Percentiles rank a stretch among this genome's conserved stretches.
Evolutionary conservation across 2,797 vertebrate genomes (phyloP).

Genomic region (Betta splendens): DNA sequence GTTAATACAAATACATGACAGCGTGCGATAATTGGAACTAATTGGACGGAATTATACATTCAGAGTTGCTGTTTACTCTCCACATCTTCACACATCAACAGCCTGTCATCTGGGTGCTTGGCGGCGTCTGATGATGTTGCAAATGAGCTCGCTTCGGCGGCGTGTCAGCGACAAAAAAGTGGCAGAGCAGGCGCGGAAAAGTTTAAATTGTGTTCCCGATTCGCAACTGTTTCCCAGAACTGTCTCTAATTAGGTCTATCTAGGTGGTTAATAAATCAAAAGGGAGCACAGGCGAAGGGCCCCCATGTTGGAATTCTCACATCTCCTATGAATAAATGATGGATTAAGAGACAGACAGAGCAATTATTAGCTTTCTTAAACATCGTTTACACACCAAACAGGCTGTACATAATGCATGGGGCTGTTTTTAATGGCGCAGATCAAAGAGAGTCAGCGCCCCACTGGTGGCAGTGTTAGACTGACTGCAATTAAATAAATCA

Average conservation of each 20-base stretch:
- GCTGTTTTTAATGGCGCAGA: constrained; percentile 67
- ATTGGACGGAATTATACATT: constrained; percentile 62
- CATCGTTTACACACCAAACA: constrained; percentile 72
- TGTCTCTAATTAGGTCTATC: constrained; percentile 66
- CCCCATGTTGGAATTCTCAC: constrained; percentile 52
- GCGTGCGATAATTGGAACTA: constrained; percentile 66
- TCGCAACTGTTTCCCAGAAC: constrained; percentile 57
- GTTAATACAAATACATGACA: constrained; percentile 54
- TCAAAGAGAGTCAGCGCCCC: constrained; percentile 65
- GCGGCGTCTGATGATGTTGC: constrained; percentile 34
- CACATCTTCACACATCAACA: constrained; percentile 48
- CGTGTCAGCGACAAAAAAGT: constrained; percentile 8
- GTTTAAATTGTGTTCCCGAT: constrained; percentile 23
- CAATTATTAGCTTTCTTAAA: constrained; percentile 81
- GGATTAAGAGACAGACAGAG: constrained; percentile 75
- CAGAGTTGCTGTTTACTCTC: constrained; percentile 45
- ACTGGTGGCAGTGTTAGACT: constrained; percentile 58
- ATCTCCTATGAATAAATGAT: constrained; percentile 77
- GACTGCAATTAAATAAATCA: constrained; percentile 68
- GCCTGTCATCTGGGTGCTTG: constrained; percentile 44
- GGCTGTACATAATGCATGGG: constrained; percentile 65
- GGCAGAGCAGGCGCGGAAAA: constrained; percentile 7
- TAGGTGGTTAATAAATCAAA: constrained; percentile 70
- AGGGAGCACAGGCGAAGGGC: constrained; percentile 30
- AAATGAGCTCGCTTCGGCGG: constrained; percentile 54